A percentile compares a stretch with the other conserved stretches of the same genome.
phyloP scores from a whole-genome alignment of 1,140 invertebrate species.

The Panagrolaimus sp. region DNA sequence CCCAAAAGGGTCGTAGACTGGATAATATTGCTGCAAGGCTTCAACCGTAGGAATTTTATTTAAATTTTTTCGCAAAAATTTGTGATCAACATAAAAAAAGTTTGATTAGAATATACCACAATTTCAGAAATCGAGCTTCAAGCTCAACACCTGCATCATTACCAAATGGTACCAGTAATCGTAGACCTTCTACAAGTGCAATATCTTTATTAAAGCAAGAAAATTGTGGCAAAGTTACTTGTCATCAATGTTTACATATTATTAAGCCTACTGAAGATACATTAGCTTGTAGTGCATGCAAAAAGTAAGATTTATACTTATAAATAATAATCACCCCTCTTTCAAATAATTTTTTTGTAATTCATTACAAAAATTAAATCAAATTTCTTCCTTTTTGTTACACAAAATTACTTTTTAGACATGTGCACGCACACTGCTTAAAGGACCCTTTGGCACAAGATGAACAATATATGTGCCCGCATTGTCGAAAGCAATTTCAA shows the following conservation, averaged over 20 bases:
- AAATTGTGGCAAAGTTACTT: background rate
- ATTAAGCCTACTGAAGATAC: background rate
- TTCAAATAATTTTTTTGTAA: background rate
- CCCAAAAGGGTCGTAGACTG: slow-evolving; percentile 10
- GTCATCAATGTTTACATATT: slow-evolving; percentile 8
- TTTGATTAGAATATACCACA: too few relatives aligned
- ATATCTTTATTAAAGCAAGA: slow-evolving; percentile 12
- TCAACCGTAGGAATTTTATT: slow-evolving; percentile 14
- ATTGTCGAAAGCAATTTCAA: background rate
- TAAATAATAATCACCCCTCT: background rate
- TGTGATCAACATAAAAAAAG: background rate
- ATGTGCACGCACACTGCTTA: background rate
- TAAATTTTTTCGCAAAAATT: background rate
- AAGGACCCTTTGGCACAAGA: background rate
- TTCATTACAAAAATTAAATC: background rate
- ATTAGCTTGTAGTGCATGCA: slow-evolving; percentile 10
- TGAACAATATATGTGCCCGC: slow-evolving; percentile 1
- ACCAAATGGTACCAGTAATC: background rate
- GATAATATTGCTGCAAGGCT: slow-evolving; percentile 13
- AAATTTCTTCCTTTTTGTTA: background rate
- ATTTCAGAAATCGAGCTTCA: too few relatives aligned
- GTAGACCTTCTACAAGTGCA: background rate
- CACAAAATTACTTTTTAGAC: background rate
- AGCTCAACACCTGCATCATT: background rate
- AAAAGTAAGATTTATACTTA: slow-evolving; percentile 11